Conservation (phyloP, 2,888 invertebrate genomes). For the Eupithecia dodoneata region DNA sequence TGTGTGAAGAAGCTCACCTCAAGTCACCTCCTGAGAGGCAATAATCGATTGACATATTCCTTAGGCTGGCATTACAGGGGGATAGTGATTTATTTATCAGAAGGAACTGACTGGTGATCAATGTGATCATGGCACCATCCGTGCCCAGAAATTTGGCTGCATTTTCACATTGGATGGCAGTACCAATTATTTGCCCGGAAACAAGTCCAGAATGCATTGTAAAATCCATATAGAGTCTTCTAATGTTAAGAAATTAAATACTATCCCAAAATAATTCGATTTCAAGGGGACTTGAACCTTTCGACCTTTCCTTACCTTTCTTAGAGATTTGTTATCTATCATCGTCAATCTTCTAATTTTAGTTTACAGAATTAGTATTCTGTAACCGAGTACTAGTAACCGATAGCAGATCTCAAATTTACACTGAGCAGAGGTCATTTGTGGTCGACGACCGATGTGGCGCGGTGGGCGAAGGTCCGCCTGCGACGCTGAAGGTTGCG, state of each 20-base stretch:
- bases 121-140: no score
- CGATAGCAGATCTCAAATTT: not conserved
- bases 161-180: not conserved
- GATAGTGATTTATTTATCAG: not conserved
- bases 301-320: no score
- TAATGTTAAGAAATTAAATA: not conserved
- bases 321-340: no score
- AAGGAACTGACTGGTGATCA: not conserved
- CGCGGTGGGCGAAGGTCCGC: no score
- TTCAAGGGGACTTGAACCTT: no score
- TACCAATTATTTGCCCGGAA: not conserved
- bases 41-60: constrained; percentile 72
- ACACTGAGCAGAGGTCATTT: not conserved
- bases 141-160: not conserved
- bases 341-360: not conserved
- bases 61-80: constrained; percentile 48
- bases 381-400: not conserved
- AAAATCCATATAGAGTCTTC: not conserved
- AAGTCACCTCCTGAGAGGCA: constrained; percentile 46
- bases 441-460: no score
- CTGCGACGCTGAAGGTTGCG: no score
- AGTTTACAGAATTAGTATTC: not conserved
- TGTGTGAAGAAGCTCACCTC: constrained; percentile 82
- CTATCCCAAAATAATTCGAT: no score
- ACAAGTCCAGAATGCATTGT: not conserved